Base-by-base conservation (phyloP, 2,888 invertebrate species). In the Heterodera filipjevi region DNA sequence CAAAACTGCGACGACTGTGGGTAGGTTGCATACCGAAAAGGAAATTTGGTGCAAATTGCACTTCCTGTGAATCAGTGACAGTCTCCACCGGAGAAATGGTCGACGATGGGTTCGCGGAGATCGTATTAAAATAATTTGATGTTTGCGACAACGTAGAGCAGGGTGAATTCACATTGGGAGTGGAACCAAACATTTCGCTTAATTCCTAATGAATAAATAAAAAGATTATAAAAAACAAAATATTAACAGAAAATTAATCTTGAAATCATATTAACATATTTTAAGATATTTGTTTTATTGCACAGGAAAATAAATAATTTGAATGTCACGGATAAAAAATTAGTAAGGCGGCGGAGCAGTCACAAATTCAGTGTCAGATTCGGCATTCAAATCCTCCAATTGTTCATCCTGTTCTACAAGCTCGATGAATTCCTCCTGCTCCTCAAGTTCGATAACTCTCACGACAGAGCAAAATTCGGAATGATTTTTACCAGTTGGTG, bases 21-120 rank as follows among this genome's bases (percentile, higher is more conserved):
- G 78, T 32, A 16, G 76, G 73, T 32, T 82, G 82, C n/a, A 35
- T 66, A 32, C 82, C 81, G 66, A 81, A 82, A n/a, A 81, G 68
- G 64, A 81, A 81, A 46, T 22, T 80, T 19, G 81, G 81, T 5
- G 82, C 81, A 44, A 71, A 71, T 66, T 81, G 79, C 30, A 53
- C 70, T 32, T 75, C 75, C 12, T 75, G 30, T 12, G 75, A 66
- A 22, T 44, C 66, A 49, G 66, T 64, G 33, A 59, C 33, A 32
- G 30, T 64, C 12, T 27, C 59, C 5, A 59, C 59, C 5, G 59
- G 59, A n/a, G 59, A 59, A 59, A 59, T 59, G 16, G 6, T 8
- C 5, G 68, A 32, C 68, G 68, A 33, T 2, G 32, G 19, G 16
- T 16, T 35, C 1, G 32, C 16, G 16, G 32, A 14, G 6, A n/a